Base-by-base conservation (phyloP, 1,140 invertebrate genomes). In the Zaprionus kolodkinae region DNA sequence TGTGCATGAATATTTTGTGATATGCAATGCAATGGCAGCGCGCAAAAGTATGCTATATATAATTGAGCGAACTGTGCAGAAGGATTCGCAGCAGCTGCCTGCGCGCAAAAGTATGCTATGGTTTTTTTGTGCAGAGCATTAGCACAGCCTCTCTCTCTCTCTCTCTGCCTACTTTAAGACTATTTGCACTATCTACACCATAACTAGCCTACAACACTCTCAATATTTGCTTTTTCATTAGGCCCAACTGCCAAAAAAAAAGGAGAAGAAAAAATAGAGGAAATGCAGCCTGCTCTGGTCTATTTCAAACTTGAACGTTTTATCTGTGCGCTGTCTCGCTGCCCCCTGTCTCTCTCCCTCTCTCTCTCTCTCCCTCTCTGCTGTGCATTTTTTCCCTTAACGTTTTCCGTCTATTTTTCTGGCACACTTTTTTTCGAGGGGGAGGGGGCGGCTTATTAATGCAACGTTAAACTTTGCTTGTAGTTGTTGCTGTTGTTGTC, bases 391-490 rank as follows among this genome's bases (percentile, higher is more conserved):
- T 45, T 45, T 1, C 38, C 40, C 40, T 9, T 7, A 15, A 15
- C n/a, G 40, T 45, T 15, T 45, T 45, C 40, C 40, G 40, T 45
- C 33, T 50, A 68, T 72, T 87, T 84, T 78, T 76, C 59, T 81
- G 78, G 81, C 85, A 89, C 72, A 88, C 85, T 88, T 88, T 88
- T 88, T 88, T 88, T 57, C 17, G 40, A 21, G 21, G 21, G 21
- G 21, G 21, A 21, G 21, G 21, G 40, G n/a, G 40, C 40, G 81
- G 84, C 77, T 79, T 88, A 85, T 88, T 88, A 85, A 87, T 87
- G 84, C 67, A 77, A 73, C 77, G 77, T 87, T 87, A 87, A 87
- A 83, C 70, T 89, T 86, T 76, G 59, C 65, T 88, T 50, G 45
- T 25, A 25, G 78, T 76, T 85, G 76, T 76, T 84, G 72, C 66